Evolutionary conservation across 2,797 vertebrate species (phyloP).

Genomic region (Epinephelus coioides): DNA sequence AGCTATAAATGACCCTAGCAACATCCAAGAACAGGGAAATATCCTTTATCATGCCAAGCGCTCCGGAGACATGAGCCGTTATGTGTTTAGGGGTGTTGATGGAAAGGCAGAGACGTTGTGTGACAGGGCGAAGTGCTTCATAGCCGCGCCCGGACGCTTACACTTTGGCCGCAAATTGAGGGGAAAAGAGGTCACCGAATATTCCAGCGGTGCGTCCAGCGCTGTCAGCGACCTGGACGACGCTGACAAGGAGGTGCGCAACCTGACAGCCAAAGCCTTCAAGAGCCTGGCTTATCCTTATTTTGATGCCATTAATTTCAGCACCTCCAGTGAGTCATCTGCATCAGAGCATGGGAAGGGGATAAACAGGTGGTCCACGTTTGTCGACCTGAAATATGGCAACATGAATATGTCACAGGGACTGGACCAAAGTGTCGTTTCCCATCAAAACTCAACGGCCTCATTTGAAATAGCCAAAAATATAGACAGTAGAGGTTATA

Average conservation of each 20-base stretch:
- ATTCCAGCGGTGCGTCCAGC: conserved; percentile 92
- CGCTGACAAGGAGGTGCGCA: conserved; percentile 96
- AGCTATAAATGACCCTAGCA: conserved; percentile 94
- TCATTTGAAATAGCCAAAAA: conserved; percentile 79
- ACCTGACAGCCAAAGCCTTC: conserved; percentile 92
- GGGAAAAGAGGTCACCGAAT: conserved; percentile 85
- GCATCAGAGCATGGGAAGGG: conserved; percentile 89
- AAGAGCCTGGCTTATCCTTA: conserved; percentile 94
- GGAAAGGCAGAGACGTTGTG: conserved; percentile 79
- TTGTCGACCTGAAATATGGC: conserved; percentile 93
- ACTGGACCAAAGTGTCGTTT: conserved; percentile 82
- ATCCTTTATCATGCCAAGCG: conserved; percentile 87
- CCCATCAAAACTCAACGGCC: conserved; percentile 75
- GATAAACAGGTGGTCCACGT: conserved; percentile 92
- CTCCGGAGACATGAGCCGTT: conserved; percentile 89
- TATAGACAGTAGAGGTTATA: conserved; percentile 67
- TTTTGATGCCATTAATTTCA: conserved; percentile 90
- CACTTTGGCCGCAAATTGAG: conserved; percentile 85
- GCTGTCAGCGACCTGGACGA: conserved; percentile 95
- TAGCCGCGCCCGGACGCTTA: conserved; percentile 89
- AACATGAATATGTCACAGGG: conserved; percentile 83
- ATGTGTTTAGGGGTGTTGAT: conserved; percentile 86
- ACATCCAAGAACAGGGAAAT: conserved; percentile 88
- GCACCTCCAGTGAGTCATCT: conserved; percentile 92
- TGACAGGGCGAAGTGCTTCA: conserved; percentile 83